Conservation (phyloP, 2,113 vertebrate species). For the Choloepus hoffmanni region DNA sequence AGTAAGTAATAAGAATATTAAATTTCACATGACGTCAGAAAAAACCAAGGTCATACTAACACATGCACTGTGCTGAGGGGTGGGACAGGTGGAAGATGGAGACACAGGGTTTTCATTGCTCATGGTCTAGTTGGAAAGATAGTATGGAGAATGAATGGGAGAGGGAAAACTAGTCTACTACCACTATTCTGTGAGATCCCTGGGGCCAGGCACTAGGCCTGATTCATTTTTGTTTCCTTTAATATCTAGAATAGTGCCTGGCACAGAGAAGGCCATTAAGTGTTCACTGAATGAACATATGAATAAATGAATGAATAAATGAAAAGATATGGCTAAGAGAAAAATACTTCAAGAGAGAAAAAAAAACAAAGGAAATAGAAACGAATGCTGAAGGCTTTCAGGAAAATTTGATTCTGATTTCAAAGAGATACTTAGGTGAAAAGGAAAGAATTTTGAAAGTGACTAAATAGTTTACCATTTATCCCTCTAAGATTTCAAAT, state of each 20-base stretch:
- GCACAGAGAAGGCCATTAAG: neutral
- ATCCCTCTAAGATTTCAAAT: neutral
- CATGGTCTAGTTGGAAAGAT: neutral
- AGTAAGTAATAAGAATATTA: constrained; percentile 1
- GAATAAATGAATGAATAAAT: neutral
- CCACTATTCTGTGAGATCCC: neutral
- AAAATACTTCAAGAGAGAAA: neutral
- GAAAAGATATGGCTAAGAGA: neutral
- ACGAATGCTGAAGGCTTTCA: neutral
- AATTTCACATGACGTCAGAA: neutral
- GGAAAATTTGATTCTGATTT: neutral
- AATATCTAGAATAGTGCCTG: neutral
- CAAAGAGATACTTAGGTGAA: neutral
- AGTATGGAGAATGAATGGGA: neutral
- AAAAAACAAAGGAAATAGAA: neutral
- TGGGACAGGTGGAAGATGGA: neutral
- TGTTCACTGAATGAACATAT: neutral
- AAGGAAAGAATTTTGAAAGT: neutral
- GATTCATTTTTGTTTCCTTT: neutral
- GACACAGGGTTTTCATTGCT: neutral
- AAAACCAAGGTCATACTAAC: neutral
- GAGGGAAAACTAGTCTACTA: neutral
- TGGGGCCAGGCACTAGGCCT: neutral
- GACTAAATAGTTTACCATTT: neutral
- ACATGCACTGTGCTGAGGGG: neutral